Conservation (phyloP, 2,888 invertebrate species). For the Clostera curtula region DNA sequence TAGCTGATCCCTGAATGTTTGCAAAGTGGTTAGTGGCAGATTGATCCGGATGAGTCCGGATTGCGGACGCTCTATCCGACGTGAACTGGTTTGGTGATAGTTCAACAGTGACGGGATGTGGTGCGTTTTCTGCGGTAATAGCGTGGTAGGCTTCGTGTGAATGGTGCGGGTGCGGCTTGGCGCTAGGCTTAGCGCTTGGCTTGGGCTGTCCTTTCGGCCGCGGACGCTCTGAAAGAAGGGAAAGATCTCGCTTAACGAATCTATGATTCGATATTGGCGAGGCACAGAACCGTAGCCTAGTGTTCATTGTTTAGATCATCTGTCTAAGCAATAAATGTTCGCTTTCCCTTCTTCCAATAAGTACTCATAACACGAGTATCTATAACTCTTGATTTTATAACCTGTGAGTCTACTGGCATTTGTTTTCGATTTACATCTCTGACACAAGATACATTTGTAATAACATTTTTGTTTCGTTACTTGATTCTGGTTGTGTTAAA, state of each 20-base stretch:
- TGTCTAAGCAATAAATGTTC: too few species aligned
- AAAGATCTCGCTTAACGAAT: constrained; percentile 49
- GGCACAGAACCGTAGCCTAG: constrained; percentile 2
- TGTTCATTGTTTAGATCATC: constrained; percentile 6
- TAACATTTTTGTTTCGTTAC: too few species aligned
- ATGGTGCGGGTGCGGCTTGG: constrained; percentile 23
- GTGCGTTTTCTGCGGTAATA: constrained; percentile 23
- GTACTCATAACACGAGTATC: too few species aligned
- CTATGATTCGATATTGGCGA: constrained; percentile 32
- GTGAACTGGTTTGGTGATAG: constrained; percentile 19
- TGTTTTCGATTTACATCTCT: too few species aligned
- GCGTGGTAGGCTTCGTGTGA: constrained; percentile 22
- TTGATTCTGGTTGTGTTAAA: too few species aligned
- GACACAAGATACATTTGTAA: too few species aligned
- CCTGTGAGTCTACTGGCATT: too few species aligned
- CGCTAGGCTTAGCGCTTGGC: too few species aligned
- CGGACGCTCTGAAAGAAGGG: constrained; percentile 47
- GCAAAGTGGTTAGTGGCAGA: constrained; percentile 12
- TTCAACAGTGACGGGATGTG: constrained; percentile 22
- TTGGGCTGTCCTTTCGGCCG: constrained; percentile 27
- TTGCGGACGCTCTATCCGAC: constrained; percentile 14
- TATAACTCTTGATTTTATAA: too few species aligned
- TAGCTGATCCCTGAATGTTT: constrained; percentile 7
- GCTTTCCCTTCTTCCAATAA: too few species aligned
- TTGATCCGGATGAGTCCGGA: constrained; percentile 17